phyloP scores from a whole-genome alignment of 2,113 vertebrate species.

The pig (Sus scrofa) region DNA sequence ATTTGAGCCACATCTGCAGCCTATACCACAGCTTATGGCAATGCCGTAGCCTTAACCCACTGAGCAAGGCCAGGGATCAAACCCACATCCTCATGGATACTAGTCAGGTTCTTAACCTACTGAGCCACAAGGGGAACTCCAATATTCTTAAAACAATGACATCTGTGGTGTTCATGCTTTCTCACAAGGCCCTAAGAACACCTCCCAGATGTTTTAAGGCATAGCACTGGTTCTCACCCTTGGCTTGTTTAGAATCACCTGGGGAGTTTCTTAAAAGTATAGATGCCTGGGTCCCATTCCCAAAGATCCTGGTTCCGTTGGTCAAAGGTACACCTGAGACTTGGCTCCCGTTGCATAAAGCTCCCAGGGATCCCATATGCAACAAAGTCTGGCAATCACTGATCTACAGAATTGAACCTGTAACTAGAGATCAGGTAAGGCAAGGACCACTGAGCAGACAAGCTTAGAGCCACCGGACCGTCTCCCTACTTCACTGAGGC shows the following conservation, averaged over 20 bases:
- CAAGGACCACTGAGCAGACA: neutral
- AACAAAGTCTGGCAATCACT: neutral
- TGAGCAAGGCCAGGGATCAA: no score
- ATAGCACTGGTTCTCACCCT: neutral
- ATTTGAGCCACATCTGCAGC: no score
- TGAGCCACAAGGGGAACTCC: no score
- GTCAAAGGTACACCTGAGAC: neutral
- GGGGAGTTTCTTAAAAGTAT: neutral
- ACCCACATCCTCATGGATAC: no score
- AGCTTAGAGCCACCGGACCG: neutral
- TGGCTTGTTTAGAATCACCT: neutral
- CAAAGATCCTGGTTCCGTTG: neutral
- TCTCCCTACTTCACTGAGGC: neutral
- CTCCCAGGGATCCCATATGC: neutral
- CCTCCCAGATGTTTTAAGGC: neutral
- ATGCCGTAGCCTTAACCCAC: no score
- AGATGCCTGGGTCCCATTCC: neutral
- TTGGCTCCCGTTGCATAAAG: neutral
- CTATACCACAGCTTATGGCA: no score
- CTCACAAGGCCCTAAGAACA: neutral
- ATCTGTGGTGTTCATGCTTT: neutral
- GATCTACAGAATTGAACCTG: neutral
- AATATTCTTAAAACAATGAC: neutral
- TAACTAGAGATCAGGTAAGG: neutral
- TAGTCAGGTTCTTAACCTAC: no score